Evolutionary conservation across 2,797 vertebrate genomes (phyloP).

Genomic region (Dryobates pubescens): DNA sequence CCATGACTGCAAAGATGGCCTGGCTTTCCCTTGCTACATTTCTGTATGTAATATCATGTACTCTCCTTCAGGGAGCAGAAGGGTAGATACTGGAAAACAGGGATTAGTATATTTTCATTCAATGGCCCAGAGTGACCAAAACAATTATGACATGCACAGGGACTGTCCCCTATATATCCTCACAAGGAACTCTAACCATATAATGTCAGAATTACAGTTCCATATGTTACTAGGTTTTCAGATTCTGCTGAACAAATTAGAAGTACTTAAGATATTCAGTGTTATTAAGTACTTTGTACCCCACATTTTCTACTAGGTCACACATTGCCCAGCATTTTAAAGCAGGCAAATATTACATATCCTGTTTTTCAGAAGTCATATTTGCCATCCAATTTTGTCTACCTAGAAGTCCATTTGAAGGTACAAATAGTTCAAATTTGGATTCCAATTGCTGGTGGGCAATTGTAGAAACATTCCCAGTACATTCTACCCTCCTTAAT

Average conservation of each 20-base stretch:
- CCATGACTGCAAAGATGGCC: background rate
- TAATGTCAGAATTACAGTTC: rapidly evolving
- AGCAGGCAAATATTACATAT: background rate
- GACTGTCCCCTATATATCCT: background rate
- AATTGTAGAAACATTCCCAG: background rate
- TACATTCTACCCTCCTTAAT: background rate
- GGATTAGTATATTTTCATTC: background rate
- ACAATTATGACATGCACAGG: background rate
- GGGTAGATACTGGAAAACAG: background rate
- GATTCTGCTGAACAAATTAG: background rate
- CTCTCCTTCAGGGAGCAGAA: background rate
- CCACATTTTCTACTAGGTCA: background rate
- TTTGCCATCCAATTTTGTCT: background rate
- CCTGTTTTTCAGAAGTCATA: background rate
- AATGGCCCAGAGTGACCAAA: background rate
- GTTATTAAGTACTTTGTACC: background rate
- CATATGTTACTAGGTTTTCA: background rate
- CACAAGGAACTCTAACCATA: background rate
- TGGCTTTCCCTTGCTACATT: background rate
- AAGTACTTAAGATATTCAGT: background rate
- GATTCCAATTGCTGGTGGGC: background rate
- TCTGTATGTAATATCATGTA: background rate
- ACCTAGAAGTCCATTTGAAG: background rate
- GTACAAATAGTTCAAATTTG: background rate
- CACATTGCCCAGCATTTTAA: background rate